Base-by-base conservation (phyloP, 2,797 vertebrate genomes). In the Monodelphis domestica region DNA sequence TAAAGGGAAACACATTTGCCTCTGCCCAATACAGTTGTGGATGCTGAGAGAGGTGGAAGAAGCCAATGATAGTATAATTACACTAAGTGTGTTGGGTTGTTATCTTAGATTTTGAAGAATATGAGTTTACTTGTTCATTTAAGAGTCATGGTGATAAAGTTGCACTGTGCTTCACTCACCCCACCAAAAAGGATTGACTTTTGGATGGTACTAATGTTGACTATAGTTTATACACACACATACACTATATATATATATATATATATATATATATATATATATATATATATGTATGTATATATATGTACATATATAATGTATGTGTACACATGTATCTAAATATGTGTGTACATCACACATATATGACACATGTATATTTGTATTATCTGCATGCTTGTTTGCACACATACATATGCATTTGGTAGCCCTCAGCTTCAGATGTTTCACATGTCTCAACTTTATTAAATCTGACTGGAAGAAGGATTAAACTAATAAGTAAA, bases 291-390 rank as follows among this genome's bases (percentile, higher is more conserved):
- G 30, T 30, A 29, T 28, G 5, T 10, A 9, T 28, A 29, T 28
- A 1, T 4, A 70, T n/a, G 24, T 9, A n/a, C n/a, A n/a, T n/a
- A n/a, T n/a, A n/a, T n/a, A n/a, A 9, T 28, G 29, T 28, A 1
- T 4, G 70, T n/a, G 24, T 9, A 4, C 1, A 14, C 15, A 55
- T 55, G 12, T 21, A 4, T 17, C 1, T 0, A 54, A 11, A 54
- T 33, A 12, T 59, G 33, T 21, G n/a, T n/a, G n/a, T n/a, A n/a
- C n/a, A n/a, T n/a, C n/a, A n/a, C n/a, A n/a, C n/a, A n/a, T n/a
- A n/a, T n/a, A n/a, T n/a, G n/a, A n/a, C n/a, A n/a, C n/a, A n/a
- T n/a, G n/a, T n/a, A n/a, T 63, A 5, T 30, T n/a, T 63, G 33
- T 0, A n/a, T 17, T 2, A 55, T 55, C 24, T n/a, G 57, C 10